phyloP scores from a whole-genome alignment of 2,113 vertebrate species.

The Xenopus laevis region DNA sequence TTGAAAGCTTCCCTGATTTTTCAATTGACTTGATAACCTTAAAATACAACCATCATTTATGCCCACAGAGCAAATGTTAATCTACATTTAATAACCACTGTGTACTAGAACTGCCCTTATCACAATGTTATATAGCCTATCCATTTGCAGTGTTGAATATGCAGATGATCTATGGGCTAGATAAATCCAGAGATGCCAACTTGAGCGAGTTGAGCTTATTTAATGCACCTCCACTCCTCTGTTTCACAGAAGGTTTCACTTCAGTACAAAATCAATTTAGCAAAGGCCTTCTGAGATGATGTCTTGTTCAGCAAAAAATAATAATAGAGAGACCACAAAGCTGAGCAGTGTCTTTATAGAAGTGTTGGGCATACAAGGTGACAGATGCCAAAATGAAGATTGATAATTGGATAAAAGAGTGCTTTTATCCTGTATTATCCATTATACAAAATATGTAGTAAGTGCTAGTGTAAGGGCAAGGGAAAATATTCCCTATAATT shows the following conservation, averaged over 20 bases:
- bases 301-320: slow-evolving; percentile 9
- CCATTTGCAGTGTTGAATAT: too few relatives aligned
- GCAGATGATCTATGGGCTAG: neutral
- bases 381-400: neutral
- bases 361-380: neutral
- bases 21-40: too few relatives aligned
- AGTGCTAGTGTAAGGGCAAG: too few relatives aligned
- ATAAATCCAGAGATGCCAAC: neutral
- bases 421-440: neutral
- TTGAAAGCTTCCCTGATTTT: too few relatives aligned
- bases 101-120: too few relatives aligned
- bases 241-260: slow-evolving; percentile 3
- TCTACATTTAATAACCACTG: too few relatives aligned
- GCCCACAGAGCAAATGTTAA: too few relatives aligned
- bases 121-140: too few relatives aligned
- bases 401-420: neutral
- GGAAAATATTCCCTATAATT: too few relatives aligned
- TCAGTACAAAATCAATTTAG: slow-evolving; percentile 2
- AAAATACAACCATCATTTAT: too few relatives aligned
- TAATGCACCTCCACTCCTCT: neutral
- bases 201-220: neutral
- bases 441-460: neutral
- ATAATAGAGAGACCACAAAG: neutral
- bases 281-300: slow-evolving; percentile 6
- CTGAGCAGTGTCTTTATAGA: slow-evolving; percentile 2